phyloP scores from a whole-genome alignment of 2,113 vertebrate species.

The Gambusia holbrooki region DNA sequence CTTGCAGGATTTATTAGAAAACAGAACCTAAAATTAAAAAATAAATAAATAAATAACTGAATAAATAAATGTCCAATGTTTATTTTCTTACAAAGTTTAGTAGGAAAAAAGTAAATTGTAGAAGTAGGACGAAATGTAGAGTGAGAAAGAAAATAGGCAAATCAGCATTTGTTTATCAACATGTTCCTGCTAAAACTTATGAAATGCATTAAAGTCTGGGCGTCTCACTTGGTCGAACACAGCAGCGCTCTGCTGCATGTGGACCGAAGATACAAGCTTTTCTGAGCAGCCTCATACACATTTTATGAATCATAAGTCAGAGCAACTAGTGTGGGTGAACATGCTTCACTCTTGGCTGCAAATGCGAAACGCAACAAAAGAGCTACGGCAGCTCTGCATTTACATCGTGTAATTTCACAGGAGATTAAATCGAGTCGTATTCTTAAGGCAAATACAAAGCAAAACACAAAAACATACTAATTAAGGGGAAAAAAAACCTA shows the following conservation, averaged over 20 bases:
- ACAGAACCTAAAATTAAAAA: background rate
- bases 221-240: constrained; percentile 49
- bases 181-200: constrained; percentile 14
- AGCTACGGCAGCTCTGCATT: background rate
- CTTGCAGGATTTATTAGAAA: background rate
- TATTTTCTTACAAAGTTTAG: constrained; percentile 12
- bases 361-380: background rate
- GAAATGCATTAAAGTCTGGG: constrained; percentile 34
- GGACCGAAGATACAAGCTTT: constrained; percentile 21
- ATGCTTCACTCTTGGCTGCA: constrained; percentile 16
- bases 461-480: background rate
- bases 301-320: constrained; percentile 49
- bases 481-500: background rate
- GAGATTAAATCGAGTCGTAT: background rate
- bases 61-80: background rate
- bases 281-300: constrained; percentile 19
- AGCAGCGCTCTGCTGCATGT: constrained; percentile 25
- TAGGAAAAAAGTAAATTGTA: background rate
- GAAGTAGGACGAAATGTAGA: constrained; percentile 9
- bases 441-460: background rate
- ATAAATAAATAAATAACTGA: background rate
- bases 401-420: constrained; percentile 7
- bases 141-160: constrained; percentile 15
- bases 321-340: constrained; percentile 21
- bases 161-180: constrained; percentile 55